A percentile compares a stretch with the other conserved stretches of the same genome.
Evolutionary conservation across 2,888 invertebrate genomes (phyloP).

Genomic region (Ophion slaviceki): DNA sequence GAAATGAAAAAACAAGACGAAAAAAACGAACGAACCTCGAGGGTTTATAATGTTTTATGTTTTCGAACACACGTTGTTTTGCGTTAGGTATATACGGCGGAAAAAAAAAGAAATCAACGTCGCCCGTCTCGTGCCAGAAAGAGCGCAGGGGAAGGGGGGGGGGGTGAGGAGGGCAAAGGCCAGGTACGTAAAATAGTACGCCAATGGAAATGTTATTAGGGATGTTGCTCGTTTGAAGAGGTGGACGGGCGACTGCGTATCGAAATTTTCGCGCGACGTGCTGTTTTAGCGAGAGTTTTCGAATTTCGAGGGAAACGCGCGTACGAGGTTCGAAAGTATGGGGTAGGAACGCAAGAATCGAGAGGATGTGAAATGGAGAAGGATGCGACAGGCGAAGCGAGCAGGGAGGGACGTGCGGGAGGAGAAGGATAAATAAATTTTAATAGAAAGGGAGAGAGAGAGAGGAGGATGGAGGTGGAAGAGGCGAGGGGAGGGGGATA

Average conservation of each 20-base stretch:
- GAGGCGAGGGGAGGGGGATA: slow-evolving; percentile 44
- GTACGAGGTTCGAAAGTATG: neutral
- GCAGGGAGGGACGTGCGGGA: slow-evolving; percentile 45
- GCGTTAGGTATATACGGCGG: slow-evolving; percentile 24
- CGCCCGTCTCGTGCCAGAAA: neutral
- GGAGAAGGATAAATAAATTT: neutral
- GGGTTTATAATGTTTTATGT: slow-evolving; percentile 45
- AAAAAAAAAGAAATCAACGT: slow-evolving; percentile 22
- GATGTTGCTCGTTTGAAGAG: too few species aligned
- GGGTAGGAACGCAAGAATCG: neutral
- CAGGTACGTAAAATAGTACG: too few species aligned
- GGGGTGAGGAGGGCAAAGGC: neutral
- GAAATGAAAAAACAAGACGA: neutral
- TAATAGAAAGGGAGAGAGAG: neutral
- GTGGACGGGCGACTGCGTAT: too few species aligned
- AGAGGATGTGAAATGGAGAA: neutral
- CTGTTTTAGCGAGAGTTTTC: neutral
- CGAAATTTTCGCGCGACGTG: too few species aligned
- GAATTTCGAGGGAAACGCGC: neutral
- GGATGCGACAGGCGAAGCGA: neutral
- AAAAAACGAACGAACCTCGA: slow-evolving; percentile 30
- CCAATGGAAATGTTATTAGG: too few species aligned
- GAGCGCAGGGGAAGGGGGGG: neutral
- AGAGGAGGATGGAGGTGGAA: slow-evolving; percentile 29
- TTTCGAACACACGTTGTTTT: slow-evolving; percentile 19